phyloP scores from a whole-genome alignment of 2,797 vertebrate genomes.

The Ataeniobius toweri region DNA sequence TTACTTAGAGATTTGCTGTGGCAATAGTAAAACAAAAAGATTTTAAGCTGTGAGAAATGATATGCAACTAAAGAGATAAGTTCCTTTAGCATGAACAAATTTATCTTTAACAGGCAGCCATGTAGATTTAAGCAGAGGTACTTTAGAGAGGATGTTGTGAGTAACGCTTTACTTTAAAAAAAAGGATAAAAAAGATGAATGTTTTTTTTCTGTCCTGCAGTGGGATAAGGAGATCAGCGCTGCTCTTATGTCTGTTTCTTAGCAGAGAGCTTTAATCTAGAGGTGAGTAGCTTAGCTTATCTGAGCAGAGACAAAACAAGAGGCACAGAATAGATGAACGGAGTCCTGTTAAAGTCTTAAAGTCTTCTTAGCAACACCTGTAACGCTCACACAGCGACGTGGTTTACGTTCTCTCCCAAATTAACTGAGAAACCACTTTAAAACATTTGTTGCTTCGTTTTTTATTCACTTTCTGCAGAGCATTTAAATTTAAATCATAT shows the following conservation, averaged over 20 bases:
- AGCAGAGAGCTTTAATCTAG: not conserved
- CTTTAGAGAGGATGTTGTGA: conserved; percentile 15
- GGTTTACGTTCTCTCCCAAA: not conserved
- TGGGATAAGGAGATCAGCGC: not conserved
- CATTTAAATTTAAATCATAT: not conserved
- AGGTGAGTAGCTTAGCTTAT: not conserved
- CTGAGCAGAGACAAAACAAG: not conserved
- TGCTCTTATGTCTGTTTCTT: not conserved
- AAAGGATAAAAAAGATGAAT: not conserved
- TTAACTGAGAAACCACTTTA: not conserved
- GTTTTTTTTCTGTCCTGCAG: conserved; percentile 1
- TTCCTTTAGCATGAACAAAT: conserved; percentile 70
- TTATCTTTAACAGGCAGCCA: conserved; percentile 40
- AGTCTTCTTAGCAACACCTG: conserved; percentile 1
- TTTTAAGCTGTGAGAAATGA: conserved; percentile 58
- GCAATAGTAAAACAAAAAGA: conserved; percentile 4
- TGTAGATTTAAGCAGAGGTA: conserved; percentile 35
- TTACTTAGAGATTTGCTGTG: conserved; percentile 35
- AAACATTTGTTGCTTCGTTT: too few relatives aligned
- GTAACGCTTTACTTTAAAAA: not conserved
- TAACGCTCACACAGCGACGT: not conserved
- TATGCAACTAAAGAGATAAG: conserved; percentile 62
- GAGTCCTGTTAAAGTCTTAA: not conserved
- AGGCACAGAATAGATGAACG: not conserved
- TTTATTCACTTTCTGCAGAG: not conserved